Evolutionary conservation across 2,888 invertebrate species (phyloP), one percentile per base, ranked within the genome.

Genomic region (Caenorhabditis becei): DNA sequence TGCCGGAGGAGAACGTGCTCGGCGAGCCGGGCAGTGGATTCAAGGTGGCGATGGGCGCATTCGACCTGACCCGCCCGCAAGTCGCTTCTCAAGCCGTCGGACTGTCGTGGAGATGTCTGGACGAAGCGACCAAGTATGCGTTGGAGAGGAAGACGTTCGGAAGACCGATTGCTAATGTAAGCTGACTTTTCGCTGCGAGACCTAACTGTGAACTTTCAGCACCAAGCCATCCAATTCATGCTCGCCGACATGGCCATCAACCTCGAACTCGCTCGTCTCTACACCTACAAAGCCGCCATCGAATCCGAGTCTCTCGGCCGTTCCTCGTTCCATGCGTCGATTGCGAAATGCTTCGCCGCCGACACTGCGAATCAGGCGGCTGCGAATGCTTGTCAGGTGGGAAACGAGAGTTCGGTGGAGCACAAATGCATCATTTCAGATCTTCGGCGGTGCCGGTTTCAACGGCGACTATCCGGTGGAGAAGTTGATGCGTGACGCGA

Each of bases 401-500:
- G 44, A 3, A 0, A 11, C 32, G 24, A 56, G 86, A 84, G 74
- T 74, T 54, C 77, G 41, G 37, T 41, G n/a, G n/a, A n/a, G n/a
- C n/a, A n/a, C n/a, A n/a, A n/a, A n/a, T 8, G 2, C 8, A 5
- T 10, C 16, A 5, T 72, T 86, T 54, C 77, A 89, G 84, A 89
- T 89, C 72, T 89, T 89, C 69, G 89, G 89, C 61, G 89, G 89
- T 65, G 88, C 89, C 78, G 91, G 90, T 0, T 98, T 96, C 93
- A 98, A 97, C 93, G 94, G 94, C 24, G 98, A 98, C 32, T 99
- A 98, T 92, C 98, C 98, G 0, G 98, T 97, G 0, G 98, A 99
- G 92, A 99, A 99, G 91, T 93, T 99, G 69, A 98, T 98, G 97
- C 94, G 98, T 71, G 98, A 99, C 92, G 98, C 98, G n/a, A 99